A percentile compares a stretch with the other conserved stretches of the same genome.
Conservation (phyloP, 2,113 vertebrate genomes). For the Heterotilapia buettikoferi region DNA sequence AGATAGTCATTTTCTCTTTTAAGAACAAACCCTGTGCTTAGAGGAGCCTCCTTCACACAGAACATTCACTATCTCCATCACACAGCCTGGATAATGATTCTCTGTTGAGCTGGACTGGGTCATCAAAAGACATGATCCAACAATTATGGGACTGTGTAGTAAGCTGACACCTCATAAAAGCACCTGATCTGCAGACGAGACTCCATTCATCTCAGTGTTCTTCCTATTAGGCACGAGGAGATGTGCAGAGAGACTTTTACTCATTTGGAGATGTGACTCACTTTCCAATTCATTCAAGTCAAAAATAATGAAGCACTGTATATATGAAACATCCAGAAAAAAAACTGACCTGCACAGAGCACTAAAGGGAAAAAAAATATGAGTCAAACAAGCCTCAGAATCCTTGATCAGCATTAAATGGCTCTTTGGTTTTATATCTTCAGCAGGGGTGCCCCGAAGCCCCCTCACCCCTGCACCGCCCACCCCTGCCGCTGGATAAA, state of each 20-base stretch:
- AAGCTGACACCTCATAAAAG: conserved; percentile 56
- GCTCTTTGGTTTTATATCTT: conserved; percentile 56
- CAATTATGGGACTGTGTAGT: conserved; percentile 60
- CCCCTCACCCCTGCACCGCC: not conserved
- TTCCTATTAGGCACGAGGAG: conserved; percentile 57
- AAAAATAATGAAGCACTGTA: conserved; percentile 59
- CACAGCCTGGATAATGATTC: conserved; percentile 49
- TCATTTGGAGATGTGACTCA: conserved; percentile 55
- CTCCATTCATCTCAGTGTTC: conserved; percentile 47
- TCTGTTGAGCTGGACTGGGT: conserved; percentile 52
- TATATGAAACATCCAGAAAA: conserved; percentile 28
- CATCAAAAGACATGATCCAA: conserved; percentile 63
- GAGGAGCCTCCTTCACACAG: conserved; percentile 20
- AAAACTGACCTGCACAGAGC: conserved; percentile 6
- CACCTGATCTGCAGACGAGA: conserved; percentile 54
- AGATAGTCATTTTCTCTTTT: conserved; percentile 31
- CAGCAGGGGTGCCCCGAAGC: not conserved
- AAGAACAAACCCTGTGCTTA: conserved; percentile 24
- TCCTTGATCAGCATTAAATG: conserved; percentile 61
- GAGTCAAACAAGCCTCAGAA: conserved; percentile 42
- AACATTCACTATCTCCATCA: conserved; percentile 41
- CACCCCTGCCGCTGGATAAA: conserved; percentile 27
- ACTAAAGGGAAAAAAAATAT: conserved; percentile 4
- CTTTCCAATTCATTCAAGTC: conserved; percentile 55
- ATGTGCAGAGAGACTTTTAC: conserved; percentile 41